phyloP scores from a whole-genome alignment of 2,797 vertebrate genomes.

The Ciconia nigra region DNA sequence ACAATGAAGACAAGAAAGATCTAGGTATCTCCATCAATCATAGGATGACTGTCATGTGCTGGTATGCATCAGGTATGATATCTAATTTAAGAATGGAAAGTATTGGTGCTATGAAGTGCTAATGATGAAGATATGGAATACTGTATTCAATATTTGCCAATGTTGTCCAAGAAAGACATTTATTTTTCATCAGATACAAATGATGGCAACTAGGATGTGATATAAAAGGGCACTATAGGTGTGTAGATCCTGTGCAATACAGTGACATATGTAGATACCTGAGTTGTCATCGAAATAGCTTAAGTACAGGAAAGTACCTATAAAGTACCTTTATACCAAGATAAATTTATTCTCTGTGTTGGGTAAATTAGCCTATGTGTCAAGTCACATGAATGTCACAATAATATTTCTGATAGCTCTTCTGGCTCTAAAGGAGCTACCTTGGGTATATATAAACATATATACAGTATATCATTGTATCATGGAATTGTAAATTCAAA shows the following conservation, averaged over 20 bases:
- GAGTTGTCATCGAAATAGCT: not conserved
- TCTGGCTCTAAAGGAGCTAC: not conserved
- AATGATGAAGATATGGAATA: not conserved
- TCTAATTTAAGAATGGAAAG: not conserved
- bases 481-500: not conserved
- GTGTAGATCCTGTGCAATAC: not conserved
- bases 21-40: not conserved
- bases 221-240: not conserved
- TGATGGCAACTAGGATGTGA: not conserved
- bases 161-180: not conserved
- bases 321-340: not conserved
- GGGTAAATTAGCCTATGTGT: not conserved
- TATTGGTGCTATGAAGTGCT: not conserved
- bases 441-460: not conserved
- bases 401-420: not conserved
- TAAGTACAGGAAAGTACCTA: not conserved
- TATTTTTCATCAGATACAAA: not conserved
- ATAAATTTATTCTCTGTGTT: not conserved
- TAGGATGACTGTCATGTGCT: not conserved
- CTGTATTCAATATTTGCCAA: not conserved
- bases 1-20: not conserved
- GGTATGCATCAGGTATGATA: not conserved
- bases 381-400: not conserved
- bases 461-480: not conserved
- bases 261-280: not conserved